Percentiles rank a stretch among this genome's conserved stretches.
phyloP scores from a whole-genome alignment of 2,888 invertebrate genomes.

The Laspeyria flexula region DNA sequence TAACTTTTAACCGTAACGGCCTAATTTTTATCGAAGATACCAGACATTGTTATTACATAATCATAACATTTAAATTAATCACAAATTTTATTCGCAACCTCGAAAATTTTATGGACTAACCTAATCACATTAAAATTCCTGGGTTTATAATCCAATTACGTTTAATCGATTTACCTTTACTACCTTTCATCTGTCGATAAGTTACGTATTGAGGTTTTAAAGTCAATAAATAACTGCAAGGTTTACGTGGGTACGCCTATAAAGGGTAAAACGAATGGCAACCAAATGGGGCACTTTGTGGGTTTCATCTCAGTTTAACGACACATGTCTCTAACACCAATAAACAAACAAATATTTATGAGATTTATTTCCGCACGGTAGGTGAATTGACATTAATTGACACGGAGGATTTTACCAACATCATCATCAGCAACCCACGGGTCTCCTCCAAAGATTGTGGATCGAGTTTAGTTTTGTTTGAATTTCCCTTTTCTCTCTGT shows the following conservation, averaged over 20 bases:
- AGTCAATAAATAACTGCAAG: conserved; percentile 37
- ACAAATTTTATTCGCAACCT: neutral
- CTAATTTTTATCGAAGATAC: no score
- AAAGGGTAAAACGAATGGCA: conserved; percentile 56
- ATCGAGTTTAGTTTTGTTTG: no score
- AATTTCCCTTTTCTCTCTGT: no score
- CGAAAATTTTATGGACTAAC: neutral
- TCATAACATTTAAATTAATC: neutral
- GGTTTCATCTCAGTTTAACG: conserved; percentile 57
- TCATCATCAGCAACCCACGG: no score
- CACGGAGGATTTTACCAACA: no score
- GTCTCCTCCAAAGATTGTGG: no score
- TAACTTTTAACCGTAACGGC: no score
- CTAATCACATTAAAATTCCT: conserved; percentile 5
- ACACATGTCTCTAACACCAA: conserved; percentile 51
- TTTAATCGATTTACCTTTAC: neutral
- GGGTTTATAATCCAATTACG: neutral
- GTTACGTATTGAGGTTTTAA: conserved; percentile 9
- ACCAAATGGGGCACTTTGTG: conserved; percentile 51
- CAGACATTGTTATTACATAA: neutral
- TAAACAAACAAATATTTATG: conserved; percentile 37
- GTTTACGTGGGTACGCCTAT: conserved; percentile 39
- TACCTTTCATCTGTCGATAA: neutral
- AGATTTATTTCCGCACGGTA: no score
- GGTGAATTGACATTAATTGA: no score